phyloP scores from a whole-genome alignment of 2,113 vertebrate species.

The Bambusicola thoracicus region DNA sequence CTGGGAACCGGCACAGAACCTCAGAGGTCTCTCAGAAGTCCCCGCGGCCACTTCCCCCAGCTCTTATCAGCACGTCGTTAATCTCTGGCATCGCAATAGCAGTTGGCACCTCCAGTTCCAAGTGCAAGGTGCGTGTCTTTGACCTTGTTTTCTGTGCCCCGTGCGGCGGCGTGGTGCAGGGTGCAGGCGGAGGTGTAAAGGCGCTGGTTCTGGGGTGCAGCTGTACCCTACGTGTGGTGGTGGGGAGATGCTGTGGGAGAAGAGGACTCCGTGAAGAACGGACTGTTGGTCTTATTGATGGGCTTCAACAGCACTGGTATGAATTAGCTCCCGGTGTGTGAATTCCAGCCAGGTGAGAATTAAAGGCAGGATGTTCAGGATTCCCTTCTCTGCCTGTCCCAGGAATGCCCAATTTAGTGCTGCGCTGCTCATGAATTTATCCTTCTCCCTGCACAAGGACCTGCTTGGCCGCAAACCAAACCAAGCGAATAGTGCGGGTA shows the following conservation, averaged over 20 bases:
- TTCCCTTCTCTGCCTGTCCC: not conserved
- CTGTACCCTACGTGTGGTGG: not conserved
- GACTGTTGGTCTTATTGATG: not conserved
- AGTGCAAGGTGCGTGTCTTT: slow-evolving; percentile 54
- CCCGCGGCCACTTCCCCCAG: not conserved
- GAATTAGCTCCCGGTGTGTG: not conserved
- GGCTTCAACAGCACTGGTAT: not conserved
- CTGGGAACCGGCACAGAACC: slow-evolving; percentile 23
- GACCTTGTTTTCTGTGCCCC: slow-evolving; percentile 47
- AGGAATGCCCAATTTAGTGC: not conserved
- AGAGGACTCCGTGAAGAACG: not conserved
- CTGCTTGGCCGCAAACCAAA: slow-evolving; percentile 16
- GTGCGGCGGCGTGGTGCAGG: not conserved
- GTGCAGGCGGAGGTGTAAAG: not conserved
- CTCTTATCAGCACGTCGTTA: slow-evolving; percentile 17
- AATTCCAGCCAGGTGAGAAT: not conserved
- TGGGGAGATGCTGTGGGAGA: not conserved
- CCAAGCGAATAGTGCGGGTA: not conserved
- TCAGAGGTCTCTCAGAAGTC: slow-evolving; percentile 47
- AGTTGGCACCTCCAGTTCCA: slow-evolving; percentile 63
- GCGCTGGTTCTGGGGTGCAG: fast-evolving
- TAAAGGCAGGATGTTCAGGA: not conserved
- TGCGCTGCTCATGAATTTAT: not conserved
- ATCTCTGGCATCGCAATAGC: slow-evolving; percentile 15
- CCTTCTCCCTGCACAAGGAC: not conserved